Evolutionary conservation across 2,888 invertebrate species (phyloP).

Genomic region (Lydus trimaculatus): DNA sequence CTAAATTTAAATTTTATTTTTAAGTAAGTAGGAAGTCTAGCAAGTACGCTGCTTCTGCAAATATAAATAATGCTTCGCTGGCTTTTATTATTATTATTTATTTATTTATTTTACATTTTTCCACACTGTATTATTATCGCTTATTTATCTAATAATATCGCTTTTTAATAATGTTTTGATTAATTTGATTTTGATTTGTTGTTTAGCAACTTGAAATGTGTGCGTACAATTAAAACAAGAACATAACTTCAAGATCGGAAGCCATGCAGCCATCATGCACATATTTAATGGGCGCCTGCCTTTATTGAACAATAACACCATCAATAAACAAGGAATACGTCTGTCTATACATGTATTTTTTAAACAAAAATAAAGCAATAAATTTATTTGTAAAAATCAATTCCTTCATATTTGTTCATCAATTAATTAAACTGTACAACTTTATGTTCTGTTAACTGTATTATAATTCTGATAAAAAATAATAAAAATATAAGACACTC

Average conservation of each 20-base stretch:
- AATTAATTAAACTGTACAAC: slow-evolving; percentile 27
- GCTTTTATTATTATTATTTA: slow-evolving; percentile 15
- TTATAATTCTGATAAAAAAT: slow-evolving; percentile 44
- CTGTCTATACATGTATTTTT: not conserved
- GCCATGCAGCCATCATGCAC: slow-evolving; percentile 31
- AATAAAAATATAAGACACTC: slow-evolving; percentile 32
- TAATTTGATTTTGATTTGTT: slow-evolving; percentile 17
- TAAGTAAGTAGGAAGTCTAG: slow-evolving; percentile 59
- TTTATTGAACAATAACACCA: slow-evolving; percentile 6
- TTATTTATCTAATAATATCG: too few species aligned
- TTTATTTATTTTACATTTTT: not conserved
- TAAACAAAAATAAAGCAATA: slow-evolving; percentile 23
- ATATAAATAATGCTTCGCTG: slow-evolving; percentile 28
- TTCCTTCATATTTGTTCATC: slow-evolving; percentile 18
- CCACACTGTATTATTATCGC: too few species aligned
- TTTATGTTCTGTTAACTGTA: slow-evolving; percentile 36
- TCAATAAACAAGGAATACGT: not conserved
- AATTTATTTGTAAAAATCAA: slow-evolving; percentile 25
- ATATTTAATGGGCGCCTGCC: slow-evolving; percentile 12
- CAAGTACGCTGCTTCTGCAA: slow-evolving; percentile 31
- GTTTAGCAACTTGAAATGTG: slow-evolving; percentile 29
- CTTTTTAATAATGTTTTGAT: not conserved
- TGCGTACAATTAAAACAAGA: slow-evolving; percentile 24
- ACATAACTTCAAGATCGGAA: slow-evolving; percentile 21
- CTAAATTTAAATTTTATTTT: slow-evolving; percentile 55